Base-by-base conservation (phyloP, 2,797 vertebrate species). In the Vultur gryphus region DNA sequence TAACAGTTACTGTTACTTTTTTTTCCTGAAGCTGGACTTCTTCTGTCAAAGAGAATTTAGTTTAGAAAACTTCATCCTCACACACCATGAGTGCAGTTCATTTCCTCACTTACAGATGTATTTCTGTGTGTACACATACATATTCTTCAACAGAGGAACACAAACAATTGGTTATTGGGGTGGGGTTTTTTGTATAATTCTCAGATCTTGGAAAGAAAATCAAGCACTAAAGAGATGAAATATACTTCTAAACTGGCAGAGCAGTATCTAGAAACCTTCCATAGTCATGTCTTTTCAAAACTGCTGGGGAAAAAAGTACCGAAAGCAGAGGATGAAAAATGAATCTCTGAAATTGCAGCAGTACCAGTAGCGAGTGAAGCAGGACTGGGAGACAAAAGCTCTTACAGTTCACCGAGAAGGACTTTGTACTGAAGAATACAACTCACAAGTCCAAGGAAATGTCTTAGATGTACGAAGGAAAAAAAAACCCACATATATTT, bases 1-100 rank as follows among this genome's bases (percentile, higher is more conserved):
- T 95, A 94, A 69, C n/a, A 16, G 44, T 44, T 83, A 24, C 65
- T 92, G 54, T 76, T 55, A 9, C 43, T 76, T 46, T 71, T 62
- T 87, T 16, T 0, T 14, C 65, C 24, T 46, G 64, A 71, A 95
- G 46, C 43, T 93, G 79, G 29, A 44, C 43, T 84, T 87, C 39
- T 70, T 71, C 84, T 95, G 84, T 95, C 71, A 93, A 85, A 83
- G 65, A 87, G 81, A 96, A 97, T 89, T 89, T 86, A 35, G 41
- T 89, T 89, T 62, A 79, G 75, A 72, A 82, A 94, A 86, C 81
- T 89, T 90, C 70, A 95, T 89, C 39, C 33, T 89, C 58, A 66
- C 16, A 65, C 13, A n/a, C 52, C 33, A 2, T 59, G 43, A 87
- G 35, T n/a, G n/a, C 31, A 58, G 80, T 94, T 96, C 51, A 24